phyloP scores from a whole-genome alignment of 1,140 invertebrate species.

The Listronotus oregonensis region DNA sequence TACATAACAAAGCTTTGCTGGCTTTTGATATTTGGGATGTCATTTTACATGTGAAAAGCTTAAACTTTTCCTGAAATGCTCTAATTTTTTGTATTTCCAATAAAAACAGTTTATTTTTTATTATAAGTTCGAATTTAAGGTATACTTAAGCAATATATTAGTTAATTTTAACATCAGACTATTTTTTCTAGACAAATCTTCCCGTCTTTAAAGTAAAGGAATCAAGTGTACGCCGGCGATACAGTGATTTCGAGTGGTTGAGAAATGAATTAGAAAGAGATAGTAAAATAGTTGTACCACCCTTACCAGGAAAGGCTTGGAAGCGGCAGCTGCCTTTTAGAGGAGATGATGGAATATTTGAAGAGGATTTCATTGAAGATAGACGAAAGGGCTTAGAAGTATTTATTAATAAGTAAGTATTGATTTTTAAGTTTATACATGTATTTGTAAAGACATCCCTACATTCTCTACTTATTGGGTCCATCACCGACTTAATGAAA shows the following conservation, averaged over 20 bases:
- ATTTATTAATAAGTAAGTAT: conserved; percentile 95
- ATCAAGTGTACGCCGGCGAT: conserved; percentile 94
- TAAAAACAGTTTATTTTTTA: too few species aligned
- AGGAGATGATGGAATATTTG: conserved; percentile 98
- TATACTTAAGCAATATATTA: too few species aligned
- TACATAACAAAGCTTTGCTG: too few species aligned
- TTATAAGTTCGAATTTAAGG: too few species aligned
- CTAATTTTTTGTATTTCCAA: too few species aligned
- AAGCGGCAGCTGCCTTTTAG: conserved; percentile 98
- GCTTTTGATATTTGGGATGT: too few species aligned
- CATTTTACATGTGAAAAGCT: too few species aligned
- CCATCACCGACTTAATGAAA: too few species aligned
- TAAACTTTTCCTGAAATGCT: too few species aligned
- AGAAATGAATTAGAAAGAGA: conserved; percentile 98
- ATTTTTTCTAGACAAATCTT: conserved; percentile 90
- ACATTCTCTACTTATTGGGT: too few species aligned
- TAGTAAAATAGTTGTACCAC: conserved; percentile 99
- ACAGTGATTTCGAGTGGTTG: conserved; percentile 99
- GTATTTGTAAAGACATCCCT: too few species aligned
- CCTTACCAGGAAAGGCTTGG: conserved; percentile 96
- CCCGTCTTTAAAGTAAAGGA: conserved; percentile 99
- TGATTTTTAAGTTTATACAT: too few species aligned
- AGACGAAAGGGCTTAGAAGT: conserved; percentile 96
- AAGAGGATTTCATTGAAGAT: conserved; percentile 99
- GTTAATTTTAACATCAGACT: background rate